Base-by-base conservation (phyloP, 30 jellyfish, hydroid and myxozoan genomes). In the Mastigias papua region DNA sequence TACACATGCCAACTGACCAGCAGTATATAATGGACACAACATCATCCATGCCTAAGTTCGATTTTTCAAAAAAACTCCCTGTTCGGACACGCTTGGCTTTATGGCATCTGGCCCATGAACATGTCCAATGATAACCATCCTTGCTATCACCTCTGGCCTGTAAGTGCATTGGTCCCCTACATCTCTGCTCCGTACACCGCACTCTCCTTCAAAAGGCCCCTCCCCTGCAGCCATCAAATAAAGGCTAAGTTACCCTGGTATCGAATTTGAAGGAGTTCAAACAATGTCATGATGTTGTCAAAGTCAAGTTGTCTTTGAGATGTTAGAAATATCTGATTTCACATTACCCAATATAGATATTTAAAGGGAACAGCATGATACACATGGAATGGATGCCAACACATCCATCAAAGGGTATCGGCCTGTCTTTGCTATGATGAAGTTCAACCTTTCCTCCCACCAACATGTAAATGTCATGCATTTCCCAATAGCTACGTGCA, bases 41-140 rank as follows among this genome's bases (percentile, higher is more conserved):
- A 57, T 84, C 34, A 90, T 46, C 66, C 84, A 84, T 34, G 9
- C 60, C 1, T 63, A 84, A 62, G 63, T 72, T 79, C n/a, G 89
- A 84, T 34, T 71, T 25, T 0, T 15, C 46, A 74, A 69, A 84
- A 67, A 84, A 69, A 46, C 69, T 35, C 21, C 78, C 71, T 15
- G 29, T 66, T 57, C 93, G 29, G 64, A 84, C 46, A 29, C 61
- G 1, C 22, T 57, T 76, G 23, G 62, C 31, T 0, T 50, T 46
- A 16, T 34, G 26, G 31, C 87, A 76, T 49, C 76, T 26, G 54
- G 54, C 54, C 13, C 54, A 4, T 42, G 7, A 15, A 29, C 65
- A 33, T 27, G 5, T 13, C 58, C 76, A 48, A 29, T 21, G 73
- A 21, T 37, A 46, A 49, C 58, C 76, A 48, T 50, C 87, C 23